Conservation (phyloP, 2,797 vertebrate genomes). For the Euthynnus affinis region DNA sequence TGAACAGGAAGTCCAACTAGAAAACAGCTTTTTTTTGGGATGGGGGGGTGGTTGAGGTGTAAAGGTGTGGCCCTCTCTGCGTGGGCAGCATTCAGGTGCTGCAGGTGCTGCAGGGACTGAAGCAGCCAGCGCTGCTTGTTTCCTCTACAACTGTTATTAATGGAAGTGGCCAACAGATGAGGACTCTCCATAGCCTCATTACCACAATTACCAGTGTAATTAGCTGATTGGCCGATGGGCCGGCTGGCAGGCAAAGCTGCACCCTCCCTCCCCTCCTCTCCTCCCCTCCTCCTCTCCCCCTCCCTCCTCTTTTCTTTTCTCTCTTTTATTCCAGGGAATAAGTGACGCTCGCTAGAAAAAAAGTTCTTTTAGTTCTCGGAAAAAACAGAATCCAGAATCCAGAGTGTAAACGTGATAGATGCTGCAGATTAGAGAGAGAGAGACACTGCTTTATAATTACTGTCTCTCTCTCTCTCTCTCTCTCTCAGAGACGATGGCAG, state of each 20-base stretch:
- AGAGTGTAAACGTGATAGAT: no score
- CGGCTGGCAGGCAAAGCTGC: slow-evolving; percentile 36
- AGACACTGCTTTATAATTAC: slow-evolving; percentile 14
- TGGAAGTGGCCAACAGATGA: slow-evolving; percentile 61
- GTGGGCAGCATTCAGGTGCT: slow-evolving; percentile 54
- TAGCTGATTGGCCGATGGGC: slow-evolving; percentile 70
- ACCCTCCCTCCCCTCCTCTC: background rate
- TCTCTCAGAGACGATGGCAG: no score
- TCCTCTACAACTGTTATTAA: slow-evolving; percentile 55
- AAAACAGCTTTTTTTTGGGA: no score
- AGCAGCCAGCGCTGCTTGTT: background rate
- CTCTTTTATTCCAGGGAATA: slow-evolving; percentile 12
- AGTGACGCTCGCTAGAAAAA: slow-evolving; percentile 27
- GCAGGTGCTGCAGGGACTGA: background rate
- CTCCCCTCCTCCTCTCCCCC: background rate
- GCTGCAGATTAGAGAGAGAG: no score
- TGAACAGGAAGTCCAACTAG: no score
- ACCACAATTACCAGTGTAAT: slow-evolving; percentile 62
- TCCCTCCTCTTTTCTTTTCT: background rate
- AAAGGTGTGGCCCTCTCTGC: no score
- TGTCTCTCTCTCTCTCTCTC: background rate
- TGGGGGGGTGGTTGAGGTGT: no score
- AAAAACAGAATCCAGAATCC: background rate
- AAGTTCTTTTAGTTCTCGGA: slow-evolving; percentile 17
- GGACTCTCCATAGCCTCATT: slow-evolving; percentile 62